Evolutionary conservation across 2,888 invertebrate genomes (phyloP).

Genomic region (Pyrrhia umbra): DNA sequence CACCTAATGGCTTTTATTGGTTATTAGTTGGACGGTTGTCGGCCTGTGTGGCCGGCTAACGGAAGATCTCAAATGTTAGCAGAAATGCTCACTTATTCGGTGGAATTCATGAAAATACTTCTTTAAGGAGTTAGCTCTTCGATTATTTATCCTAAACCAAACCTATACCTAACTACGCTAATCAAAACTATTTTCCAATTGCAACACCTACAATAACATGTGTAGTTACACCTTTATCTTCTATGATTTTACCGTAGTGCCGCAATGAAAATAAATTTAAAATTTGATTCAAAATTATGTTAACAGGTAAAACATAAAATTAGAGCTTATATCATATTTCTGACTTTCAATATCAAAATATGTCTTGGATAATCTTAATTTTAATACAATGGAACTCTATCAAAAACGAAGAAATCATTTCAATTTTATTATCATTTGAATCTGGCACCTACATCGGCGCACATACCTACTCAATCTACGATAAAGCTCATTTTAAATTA

Average conservation of each 20-base stretch:
- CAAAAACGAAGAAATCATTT: constrained; percentile 52
- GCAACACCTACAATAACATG: too few relatives aligned
- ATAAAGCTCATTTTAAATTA: constrained; percentile 49
- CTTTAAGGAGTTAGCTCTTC: not conserved
- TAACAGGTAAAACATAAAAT: constrained; percentile 22
- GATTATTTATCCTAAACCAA: not conserved
- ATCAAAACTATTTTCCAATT: too few relatives aligned
- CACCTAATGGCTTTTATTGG: constrained; percentile 50
- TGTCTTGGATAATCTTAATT: constrained; percentile 50
- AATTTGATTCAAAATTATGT: constrained; percentile 6
- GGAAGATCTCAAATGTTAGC: not conserved
- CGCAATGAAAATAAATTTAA: too few relatives aligned
- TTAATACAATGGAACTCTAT: constrained; percentile 45
- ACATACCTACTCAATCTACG: constrained; percentile 22
- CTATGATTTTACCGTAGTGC: too few relatives aligned
- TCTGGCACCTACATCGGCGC: constrained; percentile 45
- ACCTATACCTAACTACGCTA: too few relatives aligned
- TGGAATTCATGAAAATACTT: not conserved
- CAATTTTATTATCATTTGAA: constrained; percentile 46
- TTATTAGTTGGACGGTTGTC: constrained; percentile 31
- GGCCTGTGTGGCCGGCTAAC: constrained; percentile 26
- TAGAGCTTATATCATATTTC: constrained; percentile 33
- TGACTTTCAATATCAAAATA: constrained; percentile 41
- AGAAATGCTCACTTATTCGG: not conserved
- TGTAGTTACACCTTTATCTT: too few relatives aligned